phyloP scores from a whole-genome alignment of 2,888 invertebrate genomes.

The Cryptocephalus moraei region DNA sequence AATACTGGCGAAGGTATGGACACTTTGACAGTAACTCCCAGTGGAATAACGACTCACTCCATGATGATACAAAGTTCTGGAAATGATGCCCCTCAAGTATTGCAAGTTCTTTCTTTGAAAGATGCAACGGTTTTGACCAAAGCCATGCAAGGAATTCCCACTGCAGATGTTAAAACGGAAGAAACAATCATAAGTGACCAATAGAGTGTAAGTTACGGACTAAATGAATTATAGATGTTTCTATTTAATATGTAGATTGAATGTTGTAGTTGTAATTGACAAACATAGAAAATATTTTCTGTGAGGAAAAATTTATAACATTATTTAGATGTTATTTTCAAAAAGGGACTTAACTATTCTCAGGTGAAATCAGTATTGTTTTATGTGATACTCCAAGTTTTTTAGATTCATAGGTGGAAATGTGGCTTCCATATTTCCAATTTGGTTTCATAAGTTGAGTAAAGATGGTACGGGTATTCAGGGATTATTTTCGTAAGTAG shows the following conservation, averaged over 20 bases:
- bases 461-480: too few species aligned
- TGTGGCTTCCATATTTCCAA: too few species aligned
- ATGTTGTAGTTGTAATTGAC: too few species aligned
- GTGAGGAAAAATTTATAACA: too few species aligned
- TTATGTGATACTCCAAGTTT: too few species aligned
- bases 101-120: constrained; percentile 78
- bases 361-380: too few species aligned
- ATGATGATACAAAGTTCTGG: constrained; percentile 68
- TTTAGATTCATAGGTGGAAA: too few species aligned
- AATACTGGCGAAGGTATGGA: constrained; percentile 62
- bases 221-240: constrained; percentile 8
- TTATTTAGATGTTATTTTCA: too few species aligned
- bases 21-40: constrained; percentile 61
- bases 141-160: constrained; percentile 55
- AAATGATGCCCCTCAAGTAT: constrained; percentile 63
- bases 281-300: too few species aligned
- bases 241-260: background rate
- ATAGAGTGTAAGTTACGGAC: constrained; percentile 20
- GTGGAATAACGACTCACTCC: constrained; percentile 59
- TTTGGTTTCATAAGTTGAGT: too few species aligned
- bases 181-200: constrained; percentile 48
- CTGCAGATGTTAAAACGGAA: constrained; percentile 60
- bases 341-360: too few species aligned
- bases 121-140: constrained; percentile 74
- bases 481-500: too few species aligned